Base-by-base conservation (phyloP, 23 tunicate genomes). In the Botrylloides violaceus region DNA sequence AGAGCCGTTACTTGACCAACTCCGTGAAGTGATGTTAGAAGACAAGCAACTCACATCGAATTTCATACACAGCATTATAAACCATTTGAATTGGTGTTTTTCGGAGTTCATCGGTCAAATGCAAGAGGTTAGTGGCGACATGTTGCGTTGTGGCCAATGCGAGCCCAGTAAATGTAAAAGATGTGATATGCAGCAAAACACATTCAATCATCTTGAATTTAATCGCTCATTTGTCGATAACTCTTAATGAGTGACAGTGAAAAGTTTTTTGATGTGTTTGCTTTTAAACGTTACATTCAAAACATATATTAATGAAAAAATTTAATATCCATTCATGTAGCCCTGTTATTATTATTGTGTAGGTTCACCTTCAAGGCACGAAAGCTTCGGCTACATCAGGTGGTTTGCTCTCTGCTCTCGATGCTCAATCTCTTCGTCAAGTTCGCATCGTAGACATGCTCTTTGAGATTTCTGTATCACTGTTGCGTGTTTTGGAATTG, bases 381-480 rank as follows among this genome's bases (percentile, higher is more conserved):
- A 59, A 79, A 29, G 61, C 81, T 20, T 56, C 75, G 36, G 61
- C 65, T 7, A 75, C 82, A 4, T 12, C 70, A 19, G 68, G 79
- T 9, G 97, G 97, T 3, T 39, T 90, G 27, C 79, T 90, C 35
- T 83, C 97, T 1, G 88, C 97, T 0, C 82, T 90, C 3, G 97
- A 90, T 48, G 97, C 97, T 6, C 85, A 78, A 49, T 88, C 97
- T 25, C 49, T 90, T 18, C 81, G 97, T 6, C 97, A 90, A 55
- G 81, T 90, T 1, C 90, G 97, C 18, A 90, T 90, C 37, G 97
- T 90, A 12, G 97, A 90, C 79, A 90, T 90, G 97, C 48, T 90
- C 73, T 90, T 90, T 59, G 97, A 90, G 23, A 71, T 90, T 1
- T 83, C 97, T 7, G 97, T 90, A 30, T 76, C 90, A 9, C 66